Evolutionary conservation across 2,888 invertebrate genomes (phyloP).

Genomic region (Unio delphinus): DNA sequence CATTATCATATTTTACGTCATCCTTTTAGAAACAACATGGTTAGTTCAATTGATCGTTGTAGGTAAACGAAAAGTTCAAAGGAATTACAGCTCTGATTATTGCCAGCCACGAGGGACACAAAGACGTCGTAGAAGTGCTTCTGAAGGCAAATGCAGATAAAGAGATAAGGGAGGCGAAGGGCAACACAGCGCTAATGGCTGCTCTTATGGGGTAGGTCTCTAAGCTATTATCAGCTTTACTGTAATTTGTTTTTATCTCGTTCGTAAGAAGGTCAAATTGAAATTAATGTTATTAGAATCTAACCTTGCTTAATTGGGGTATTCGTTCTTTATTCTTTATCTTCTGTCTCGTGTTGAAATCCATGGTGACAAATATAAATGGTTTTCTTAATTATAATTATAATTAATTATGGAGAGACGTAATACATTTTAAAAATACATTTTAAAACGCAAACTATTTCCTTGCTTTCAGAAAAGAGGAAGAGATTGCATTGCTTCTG

Average conservation of each 20-base stretch:
- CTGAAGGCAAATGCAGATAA: conserved; percentile 34
- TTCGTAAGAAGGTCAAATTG: neutral
- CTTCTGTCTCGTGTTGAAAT: too few species aligned
- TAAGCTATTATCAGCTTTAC: neutral
- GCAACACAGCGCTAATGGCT: conserved; percentile 43
- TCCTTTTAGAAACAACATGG: too few species aligned
- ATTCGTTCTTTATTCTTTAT: too few species aligned
- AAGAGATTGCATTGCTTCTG: conserved; percentile 78
- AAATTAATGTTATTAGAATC: too few species aligned
- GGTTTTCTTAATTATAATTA: neutral
- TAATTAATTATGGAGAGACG: neutral
- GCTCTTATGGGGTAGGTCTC: conserved; percentile 40
- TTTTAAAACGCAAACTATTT: neutral
- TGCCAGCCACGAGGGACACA: conserved; percentile 43
- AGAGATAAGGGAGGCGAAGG: conserved; percentile 27
- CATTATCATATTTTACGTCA: too few species aligned
- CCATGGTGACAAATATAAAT: too few species aligned
- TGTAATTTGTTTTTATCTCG: neutral
- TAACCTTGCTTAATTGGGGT: too few species aligned
- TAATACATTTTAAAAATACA: neutral
- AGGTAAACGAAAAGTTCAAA: conserved; percentile 42
- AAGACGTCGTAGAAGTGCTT: conserved; percentile 32
- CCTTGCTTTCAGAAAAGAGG: conserved; percentile 71
- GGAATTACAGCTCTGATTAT: conserved; percentile 46
- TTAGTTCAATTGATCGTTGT: neutral